Base-by-base conservation (phyloP, 2,888 invertebrate species). In the Thera britannica region DNA sequence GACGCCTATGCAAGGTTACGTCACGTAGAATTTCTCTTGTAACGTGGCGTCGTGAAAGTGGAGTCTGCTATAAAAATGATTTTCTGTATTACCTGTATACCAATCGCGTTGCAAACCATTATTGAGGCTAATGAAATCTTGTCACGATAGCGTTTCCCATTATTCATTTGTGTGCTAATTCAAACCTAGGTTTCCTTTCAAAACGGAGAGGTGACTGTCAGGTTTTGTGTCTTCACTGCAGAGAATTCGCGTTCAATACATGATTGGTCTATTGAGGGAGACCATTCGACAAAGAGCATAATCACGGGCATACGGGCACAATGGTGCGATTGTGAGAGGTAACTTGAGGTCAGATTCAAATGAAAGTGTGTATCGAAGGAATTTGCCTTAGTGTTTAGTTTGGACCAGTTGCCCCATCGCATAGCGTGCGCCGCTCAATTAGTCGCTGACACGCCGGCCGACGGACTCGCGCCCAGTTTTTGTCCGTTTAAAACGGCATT, bases 341-440 rank as follows among this genome's bases (percentile, higher is more conserved):
- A 66, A 70, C 69, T 65, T 65, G 2, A 67, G 68, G 69, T 72
- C 70, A 71, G 75, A 71, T 68, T 71, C 65, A 61, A 68, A 65
- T 67, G 69, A 70, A 79, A 76, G 77, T 76, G 70, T 75, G 77
- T 82, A 79, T 79, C 81, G 82, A 75, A 80, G 81, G 83, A 82
- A 83, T 88, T 88, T 83, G 84, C 86, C 82, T 80, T 85, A 86
- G 88, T 86, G 82, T 89, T 86, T 82, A 67, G 78, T 78, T 80
- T 83, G 80, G 81, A 79, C 82, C 79, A 80, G 81, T 82, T 83
- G 83, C 82, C 80, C 81, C 84, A 83, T 81, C 81, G 85, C 79
- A 89, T 91, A 84, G 92, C 92, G 93, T 92, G 92, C 86, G 85
- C 83, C 80, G 79, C 84, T 88, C 92, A 91, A 93, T 93, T 92